Evolutionary conservation across 1,140 invertebrate species (phyloP).

Genomic region (Drosophila triauraria): DNA sequence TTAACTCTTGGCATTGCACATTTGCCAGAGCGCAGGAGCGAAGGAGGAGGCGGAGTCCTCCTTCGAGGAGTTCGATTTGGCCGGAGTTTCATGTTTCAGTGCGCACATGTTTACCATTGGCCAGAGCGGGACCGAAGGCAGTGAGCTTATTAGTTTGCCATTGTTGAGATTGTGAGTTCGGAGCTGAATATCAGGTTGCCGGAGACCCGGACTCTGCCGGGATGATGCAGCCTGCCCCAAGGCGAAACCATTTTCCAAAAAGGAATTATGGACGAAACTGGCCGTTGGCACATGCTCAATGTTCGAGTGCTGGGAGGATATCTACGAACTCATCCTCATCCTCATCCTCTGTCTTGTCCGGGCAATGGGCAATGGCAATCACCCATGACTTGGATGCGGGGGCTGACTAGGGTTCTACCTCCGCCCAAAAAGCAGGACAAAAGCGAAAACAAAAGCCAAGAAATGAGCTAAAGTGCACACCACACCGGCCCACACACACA

Average conservation of each 20-base stretch:
- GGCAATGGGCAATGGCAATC: slow-evolving; percentile 20
- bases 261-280: slow-evolving; percentile 58
- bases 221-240: slow-evolving; percentile 15
- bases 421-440: slow-evolving; percentile 63
- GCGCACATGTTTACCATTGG: slow-evolving; percentile 10
- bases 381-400: slow-evolving; percentile 21
- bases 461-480: slow-evolving; percentile 81
- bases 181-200: slow-evolving; percentile 55
- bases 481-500: slow-evolving; percentile 28
- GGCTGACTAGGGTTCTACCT: slow-evolving; percentile 7
- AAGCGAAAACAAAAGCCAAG: slow-evolving; percentile 84
- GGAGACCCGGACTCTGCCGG: slow-evolving; percentile 5
- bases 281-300: slow-evolving; percentile 64
- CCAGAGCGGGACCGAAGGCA: slow-evolving; percentile 19
- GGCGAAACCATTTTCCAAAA: slow-evolving; percentile 60
- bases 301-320: slow-evolving; percentile 42
- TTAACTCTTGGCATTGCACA: slow-evolving; percentile 56
- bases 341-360: slow-evolving; percentile 16
- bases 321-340: slow-evolving; percentile 20
- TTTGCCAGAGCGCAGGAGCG: background rate
- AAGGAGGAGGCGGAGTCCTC: background rate
- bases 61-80: slow-evolving; percentile 22
- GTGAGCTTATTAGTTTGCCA: slow-evolving; percentile 60
- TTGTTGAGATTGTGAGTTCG: slow-evolving; percentile 54
- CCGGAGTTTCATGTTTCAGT: slow-evolving; percentile 33